Conservation (phyloP, 2,888 invertebrate species). For the Galeruca laticollis region DNA sequence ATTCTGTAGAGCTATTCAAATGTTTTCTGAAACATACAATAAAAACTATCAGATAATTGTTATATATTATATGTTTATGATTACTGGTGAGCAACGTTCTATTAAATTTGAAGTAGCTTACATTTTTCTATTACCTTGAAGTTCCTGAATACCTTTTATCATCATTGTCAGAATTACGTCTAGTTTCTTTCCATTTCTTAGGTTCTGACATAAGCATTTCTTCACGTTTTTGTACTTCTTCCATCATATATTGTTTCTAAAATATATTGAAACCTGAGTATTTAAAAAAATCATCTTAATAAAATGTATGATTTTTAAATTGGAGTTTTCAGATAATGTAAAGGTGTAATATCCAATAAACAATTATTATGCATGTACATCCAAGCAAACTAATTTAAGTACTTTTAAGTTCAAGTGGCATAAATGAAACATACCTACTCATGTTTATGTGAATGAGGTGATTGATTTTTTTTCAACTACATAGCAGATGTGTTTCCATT, state of each 20-base stretch:
- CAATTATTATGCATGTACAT: too few species aligned
- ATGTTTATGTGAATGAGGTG: too few species aligned
- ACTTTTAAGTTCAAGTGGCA: too few species aligned
- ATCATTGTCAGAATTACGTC: slow-evolving; percentile 51
- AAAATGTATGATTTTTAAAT: too few species aligned
- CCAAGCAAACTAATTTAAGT: too few species aligned
- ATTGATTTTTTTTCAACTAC: too few species aligned
- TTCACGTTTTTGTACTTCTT: slow-evolving; percentile 83
- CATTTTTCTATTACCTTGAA: slow-evolving; percentile 35
- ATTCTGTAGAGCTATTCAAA: slow-evolving; percentile 69
- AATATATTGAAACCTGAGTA: neutral
- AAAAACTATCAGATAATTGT: slow-evolving; percentile 37
- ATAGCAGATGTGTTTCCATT: neutral
- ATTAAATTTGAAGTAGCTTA: neutral
- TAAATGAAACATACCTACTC: too few species aligned
- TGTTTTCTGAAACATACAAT: slow-evolving; percentile 48
- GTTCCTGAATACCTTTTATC: slow-evolving; percentile 41
- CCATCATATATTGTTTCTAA: slow-evolving; percentile 76
- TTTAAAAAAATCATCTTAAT: too few species aligned
- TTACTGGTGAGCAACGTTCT: too few species aligned
- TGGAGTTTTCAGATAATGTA: too few species aligned
- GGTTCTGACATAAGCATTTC: slow-evolving; percentile 81
- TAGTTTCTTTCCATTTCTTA: slow-evolving; percentile 67
- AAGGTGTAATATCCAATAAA: too few species aligned
- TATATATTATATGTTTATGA: slow-evolving; percentile 3